Base-by-base conservation (phyloP, 2,113 vertebrate genomes). In the Octodon degus region DNA sequence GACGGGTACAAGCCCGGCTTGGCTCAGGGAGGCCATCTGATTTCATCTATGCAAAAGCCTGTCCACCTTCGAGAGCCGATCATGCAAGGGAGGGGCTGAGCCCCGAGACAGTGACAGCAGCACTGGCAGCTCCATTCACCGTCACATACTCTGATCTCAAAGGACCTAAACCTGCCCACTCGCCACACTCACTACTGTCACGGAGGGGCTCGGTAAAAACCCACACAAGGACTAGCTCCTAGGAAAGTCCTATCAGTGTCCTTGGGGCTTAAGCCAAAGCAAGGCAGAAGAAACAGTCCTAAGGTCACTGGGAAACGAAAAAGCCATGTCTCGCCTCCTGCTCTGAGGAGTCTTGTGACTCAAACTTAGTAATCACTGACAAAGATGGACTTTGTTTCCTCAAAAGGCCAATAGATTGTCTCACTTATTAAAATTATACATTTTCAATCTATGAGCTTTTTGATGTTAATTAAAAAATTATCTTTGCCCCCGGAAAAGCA, bases 301-400 rank as follows among this genome's bases (percentile, higher is more conserved):
- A 58, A 94, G 19, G 65, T 90, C 19, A 67, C 19, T 67, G 24
- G 86, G 53, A 37, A 84, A 43, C 55, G 91, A 86, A 97, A 62
- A 16, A 93, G 91, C 91, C 0, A 86, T 83, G 96, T 96, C 47
- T 83, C 63, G 76, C 63, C 80, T 94, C 82, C 91, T 2, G 1
- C 24, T 65, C 84, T 50, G 96, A 92, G 96, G 84, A 19, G 1
- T 11, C 1, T 37, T 96, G 32, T 92, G 43, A 95, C 86, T 94
- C 70, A 55, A 86, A 94, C 77, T 67, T 12, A 27, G 65, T 55
- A 92, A 88, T 80, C 40, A 32, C 62, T 60, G 30, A 94, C 62
- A 91, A 89, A 95, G 68, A 89, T 77, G 30, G 84, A 86, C 81
- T 91, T 83, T 92, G 67, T 76, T 96, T 86, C 47, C 88, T 84